Conservation (phyloP, 1,140 invertebrate genomes). For the Cylas formicarius region DNA sequence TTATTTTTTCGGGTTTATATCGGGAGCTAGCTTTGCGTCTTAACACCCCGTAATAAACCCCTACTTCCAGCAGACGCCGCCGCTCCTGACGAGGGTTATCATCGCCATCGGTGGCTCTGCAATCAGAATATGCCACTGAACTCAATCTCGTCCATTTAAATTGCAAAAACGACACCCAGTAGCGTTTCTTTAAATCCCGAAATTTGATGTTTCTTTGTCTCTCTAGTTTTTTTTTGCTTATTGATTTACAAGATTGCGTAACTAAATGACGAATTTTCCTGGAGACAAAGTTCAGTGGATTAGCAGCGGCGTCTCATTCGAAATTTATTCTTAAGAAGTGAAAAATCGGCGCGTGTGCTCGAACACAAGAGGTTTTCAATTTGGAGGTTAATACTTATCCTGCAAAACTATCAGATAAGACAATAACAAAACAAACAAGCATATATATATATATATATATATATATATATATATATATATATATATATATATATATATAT, state of each 20-base stretch:
- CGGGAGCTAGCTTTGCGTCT: constrained; percentile 51
- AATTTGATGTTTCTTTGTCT: no score
- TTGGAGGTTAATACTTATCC: neutral
- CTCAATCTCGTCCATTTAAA: constrained; percentile 4
- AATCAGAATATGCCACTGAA: constrained; percentile 47
- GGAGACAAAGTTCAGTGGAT: constrained; percentile 10
- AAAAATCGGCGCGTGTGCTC: no score
- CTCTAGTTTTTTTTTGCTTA: no score
- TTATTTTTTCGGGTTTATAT: constrained; percentile 17
- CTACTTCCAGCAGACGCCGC: constrained; percentile 57
- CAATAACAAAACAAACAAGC: no score
- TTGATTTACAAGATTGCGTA: neutral
- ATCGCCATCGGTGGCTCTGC: constrained; percentile 53
- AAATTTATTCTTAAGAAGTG: constrained; percentile 3
- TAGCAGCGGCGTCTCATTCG: constrained; percentile 9
- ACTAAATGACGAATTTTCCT: neutral
- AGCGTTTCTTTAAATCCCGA: constrained; percentile 3
- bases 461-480: no score
- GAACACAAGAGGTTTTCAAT: no score
- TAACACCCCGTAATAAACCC: constrained; percentile 40
- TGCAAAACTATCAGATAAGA: no score
- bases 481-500: no score
- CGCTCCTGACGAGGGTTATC: constrained; percentile 48
- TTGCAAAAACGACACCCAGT: neutral
- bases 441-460: no score